phyloP scores from a whole-genome alignment of 2,113 vertebrate genomes.

The Ceuthmochares aereus region DNA sequence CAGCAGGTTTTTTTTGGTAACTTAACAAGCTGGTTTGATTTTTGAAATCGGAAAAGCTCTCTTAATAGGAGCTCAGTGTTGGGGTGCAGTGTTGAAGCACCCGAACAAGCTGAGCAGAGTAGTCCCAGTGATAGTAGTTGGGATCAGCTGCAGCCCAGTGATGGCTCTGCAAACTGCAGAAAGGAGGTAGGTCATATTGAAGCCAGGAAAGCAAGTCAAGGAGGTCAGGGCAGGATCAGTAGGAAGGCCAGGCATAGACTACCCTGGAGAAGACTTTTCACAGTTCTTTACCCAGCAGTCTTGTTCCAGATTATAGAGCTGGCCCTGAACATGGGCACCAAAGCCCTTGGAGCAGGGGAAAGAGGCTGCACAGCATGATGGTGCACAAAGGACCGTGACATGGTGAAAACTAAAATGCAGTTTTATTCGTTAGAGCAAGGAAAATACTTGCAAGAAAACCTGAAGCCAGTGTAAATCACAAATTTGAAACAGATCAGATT shows the following conservation, averaged over 20 bases:
- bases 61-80: neutral
- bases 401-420: neutral
- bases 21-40: neutral
- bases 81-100: neutral
- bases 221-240: neutral
- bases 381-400: neutral
- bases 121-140: neutral
- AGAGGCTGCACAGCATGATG: neutral
- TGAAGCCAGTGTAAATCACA: neutral
- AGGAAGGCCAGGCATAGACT: neutral
- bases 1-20: neutral
- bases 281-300: neutral
- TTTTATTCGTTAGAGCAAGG: neutral
- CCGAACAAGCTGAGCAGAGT: neutral
- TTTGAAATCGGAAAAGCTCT: neutral
- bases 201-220: neutral
- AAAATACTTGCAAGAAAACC: neutral
- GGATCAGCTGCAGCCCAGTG: neutral
- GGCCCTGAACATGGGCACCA: fast-evolving
- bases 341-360: neutral
- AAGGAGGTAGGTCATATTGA: neutral
- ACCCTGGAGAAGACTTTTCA: neutral
- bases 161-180: neutral
- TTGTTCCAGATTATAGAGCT: neutral
- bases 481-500: neutral